A percentile compares a stretch with the other conserved stretches of the same genome.
Conservation (phyloP, 2,797 vertebrate species). For the Neostethus bicornis region DNA sequence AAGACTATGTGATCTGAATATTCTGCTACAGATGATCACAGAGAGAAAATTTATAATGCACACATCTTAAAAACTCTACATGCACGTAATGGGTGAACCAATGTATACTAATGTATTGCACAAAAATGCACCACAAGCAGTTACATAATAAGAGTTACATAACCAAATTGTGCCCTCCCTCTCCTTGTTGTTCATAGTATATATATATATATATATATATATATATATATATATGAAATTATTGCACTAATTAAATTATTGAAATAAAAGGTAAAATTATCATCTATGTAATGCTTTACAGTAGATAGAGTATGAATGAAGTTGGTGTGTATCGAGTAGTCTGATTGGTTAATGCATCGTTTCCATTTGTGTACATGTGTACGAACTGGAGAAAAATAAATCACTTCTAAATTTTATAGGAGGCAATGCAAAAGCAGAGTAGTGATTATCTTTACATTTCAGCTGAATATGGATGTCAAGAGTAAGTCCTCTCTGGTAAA, state of each 20-base stretch:
- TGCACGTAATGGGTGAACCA: too few relatives aligned
- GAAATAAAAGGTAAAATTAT: background rate
- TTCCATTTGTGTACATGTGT: background rate
- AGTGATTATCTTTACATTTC: background rate
- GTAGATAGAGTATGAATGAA: background rate
- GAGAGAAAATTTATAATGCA: constrained; percentile 10
- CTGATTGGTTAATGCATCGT: background rate
- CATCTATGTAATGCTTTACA: background rate
- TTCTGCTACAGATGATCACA: background rate
- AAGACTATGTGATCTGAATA: background rate
- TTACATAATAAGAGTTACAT: background rate
- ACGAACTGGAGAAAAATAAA: background rate
- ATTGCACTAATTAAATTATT: too few relatives aligned
- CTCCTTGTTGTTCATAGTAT: background rate
- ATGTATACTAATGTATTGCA: background rate
- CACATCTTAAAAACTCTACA: background rate
- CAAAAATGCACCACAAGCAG: background rate
- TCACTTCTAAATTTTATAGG: background rate
- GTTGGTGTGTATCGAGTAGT: background rate
- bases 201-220: too few relatives aligned
- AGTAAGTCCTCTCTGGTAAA: background rate
- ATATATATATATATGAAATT: too few relatives aligned
- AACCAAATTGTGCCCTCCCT: background rate
- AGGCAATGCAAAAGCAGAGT: background rate
- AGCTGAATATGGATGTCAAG: background rate